Evolutionary conservation across 2,888 invertebrate genomes (phyloP).

Genomic region (Camptogramma bilineatum): DNA sequence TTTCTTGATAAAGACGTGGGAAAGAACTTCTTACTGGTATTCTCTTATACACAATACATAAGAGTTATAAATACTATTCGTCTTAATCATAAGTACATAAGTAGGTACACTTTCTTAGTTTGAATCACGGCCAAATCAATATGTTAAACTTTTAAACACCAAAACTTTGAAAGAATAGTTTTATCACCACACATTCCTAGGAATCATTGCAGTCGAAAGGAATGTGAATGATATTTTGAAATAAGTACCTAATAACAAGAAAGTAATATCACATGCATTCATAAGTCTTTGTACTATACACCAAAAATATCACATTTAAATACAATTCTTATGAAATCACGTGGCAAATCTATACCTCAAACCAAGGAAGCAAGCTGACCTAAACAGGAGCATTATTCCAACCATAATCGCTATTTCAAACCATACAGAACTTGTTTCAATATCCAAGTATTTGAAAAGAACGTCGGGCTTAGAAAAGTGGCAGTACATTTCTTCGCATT

Average conservation of each 20-base stretch:
- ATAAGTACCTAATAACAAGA: conserved; percentile 6
- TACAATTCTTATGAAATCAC: conserved; percentile 52
- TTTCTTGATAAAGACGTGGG: not conserved
- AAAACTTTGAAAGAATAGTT: not conserved
- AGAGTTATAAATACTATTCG: not conserved
- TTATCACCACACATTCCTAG: not conserved
- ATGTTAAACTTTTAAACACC: not conserved
- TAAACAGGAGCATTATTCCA: conserved; percentile 83
- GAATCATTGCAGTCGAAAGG: not conserved
- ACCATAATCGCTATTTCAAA: conserved; percentile 83
- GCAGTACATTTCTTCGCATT: conserved; percentile 87
- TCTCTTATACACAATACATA: not conserved
- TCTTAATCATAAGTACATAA: conserved; percentile 4
- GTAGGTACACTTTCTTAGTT: not conserved
- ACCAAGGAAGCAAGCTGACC: conserved; percentile 85
- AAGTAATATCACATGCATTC: conserved; percentile 36
- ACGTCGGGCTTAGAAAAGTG: conserved; percentile 88
- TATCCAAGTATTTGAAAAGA: conserved; percentile 85
- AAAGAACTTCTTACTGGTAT: not conserved
- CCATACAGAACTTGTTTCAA: conserved; percentile 85
- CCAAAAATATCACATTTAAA: conserved; percentile 40
- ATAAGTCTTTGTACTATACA: conserved; percentile 43
- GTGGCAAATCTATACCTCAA: conserved; percentile 83
- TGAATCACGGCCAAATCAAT: not conserved
- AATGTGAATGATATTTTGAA: not conserved